These are phyloP conservation scores for Rhinichthys klamathensis DNA, from an alignment of 2,113 vertebrate species.

Conservation along the genomic window DNA sequence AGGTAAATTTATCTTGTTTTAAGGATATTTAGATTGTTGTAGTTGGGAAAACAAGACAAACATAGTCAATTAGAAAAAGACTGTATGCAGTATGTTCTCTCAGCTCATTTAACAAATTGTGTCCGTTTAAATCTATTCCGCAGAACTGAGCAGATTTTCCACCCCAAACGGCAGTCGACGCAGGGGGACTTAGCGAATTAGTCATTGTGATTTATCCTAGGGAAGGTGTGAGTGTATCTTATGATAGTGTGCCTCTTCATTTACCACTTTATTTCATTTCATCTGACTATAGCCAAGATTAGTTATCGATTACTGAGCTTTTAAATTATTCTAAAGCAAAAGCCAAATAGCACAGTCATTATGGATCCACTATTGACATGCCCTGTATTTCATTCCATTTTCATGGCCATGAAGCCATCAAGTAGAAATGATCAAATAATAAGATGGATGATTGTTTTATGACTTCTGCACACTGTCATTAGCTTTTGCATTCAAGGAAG, in stretches of 20 bases:
- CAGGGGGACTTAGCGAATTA: too few relatives aligned
- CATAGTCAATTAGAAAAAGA: neutral
- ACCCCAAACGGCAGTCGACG: neutral
- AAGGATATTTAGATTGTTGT: neutral
- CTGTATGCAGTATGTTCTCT: neutral
- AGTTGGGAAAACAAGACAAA: neutral
- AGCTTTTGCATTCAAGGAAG: constrained; percentile 69
- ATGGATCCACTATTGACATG: constrained; percentile 74
- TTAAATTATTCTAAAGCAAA: constrained; percentile 82
- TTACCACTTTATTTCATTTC: constrained; percentile 78
- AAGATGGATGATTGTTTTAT: constrained; percentile 70
- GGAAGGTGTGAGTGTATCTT: constrained; percentile 13
- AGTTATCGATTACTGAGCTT: constrained; percentile 78
- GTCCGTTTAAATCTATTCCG: neutral
- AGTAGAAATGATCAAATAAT: constrained; percentile 72
- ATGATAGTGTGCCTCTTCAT: constrained; percentile 66
- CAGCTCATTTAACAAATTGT: neutral
- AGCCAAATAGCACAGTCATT: constrained; percentile 74
- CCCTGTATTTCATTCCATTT: constrained; percentile 72
- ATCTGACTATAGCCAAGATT: constrained; percentile 76
- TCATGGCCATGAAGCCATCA: constrained; percentile 57
- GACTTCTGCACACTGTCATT: constrained; percentile 67
- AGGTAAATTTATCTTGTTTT: neutral
- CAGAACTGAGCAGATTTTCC: constrained; percentile 1
- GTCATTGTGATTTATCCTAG: constrained; percentile 16